Conservation (phyloP, 2,113 vertebrate genomes). For the Bubo bubo region DNA sequence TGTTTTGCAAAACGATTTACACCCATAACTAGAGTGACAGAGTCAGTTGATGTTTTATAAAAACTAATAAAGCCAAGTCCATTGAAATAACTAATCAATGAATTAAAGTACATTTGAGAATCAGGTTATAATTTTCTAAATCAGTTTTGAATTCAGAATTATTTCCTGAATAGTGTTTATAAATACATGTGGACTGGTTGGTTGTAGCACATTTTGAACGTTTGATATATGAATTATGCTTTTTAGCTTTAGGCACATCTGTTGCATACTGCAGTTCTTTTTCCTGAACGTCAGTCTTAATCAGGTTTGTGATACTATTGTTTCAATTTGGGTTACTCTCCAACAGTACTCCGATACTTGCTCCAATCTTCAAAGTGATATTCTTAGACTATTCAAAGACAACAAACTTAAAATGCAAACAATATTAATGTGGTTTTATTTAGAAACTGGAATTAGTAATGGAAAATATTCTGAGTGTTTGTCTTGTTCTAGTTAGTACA, state of each 20-base stretch:
- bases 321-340: background rate
- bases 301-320: background rate
- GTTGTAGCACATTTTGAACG: background rate
- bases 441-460: slow-evolving; percentile 24
- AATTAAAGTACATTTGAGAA: background rate
- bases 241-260: background rate
- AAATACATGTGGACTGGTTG: background rate
- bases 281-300: background rate
- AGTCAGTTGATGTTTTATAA: background rate
- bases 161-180: background rate
- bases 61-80: background rate
- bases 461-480: slow-evolving; percentile 30
- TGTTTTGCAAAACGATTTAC: background rate
- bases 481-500: slow-evolving; percentile 5
- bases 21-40: background rate
- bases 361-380: background rate
- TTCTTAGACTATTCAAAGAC: background rate
- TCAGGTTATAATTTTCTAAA: background rate
- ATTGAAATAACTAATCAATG: background rate
- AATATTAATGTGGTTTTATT: slow-evolving; percentile 25
- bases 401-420: background rate
- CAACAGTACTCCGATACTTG: background rate
- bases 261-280: background rate
- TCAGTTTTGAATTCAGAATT: background rate
- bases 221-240: background rate